Evolutionary conservation across 2,888 invertebrate species (phyloP).

Genomic region (Eumerus sabulonum): DNA sequence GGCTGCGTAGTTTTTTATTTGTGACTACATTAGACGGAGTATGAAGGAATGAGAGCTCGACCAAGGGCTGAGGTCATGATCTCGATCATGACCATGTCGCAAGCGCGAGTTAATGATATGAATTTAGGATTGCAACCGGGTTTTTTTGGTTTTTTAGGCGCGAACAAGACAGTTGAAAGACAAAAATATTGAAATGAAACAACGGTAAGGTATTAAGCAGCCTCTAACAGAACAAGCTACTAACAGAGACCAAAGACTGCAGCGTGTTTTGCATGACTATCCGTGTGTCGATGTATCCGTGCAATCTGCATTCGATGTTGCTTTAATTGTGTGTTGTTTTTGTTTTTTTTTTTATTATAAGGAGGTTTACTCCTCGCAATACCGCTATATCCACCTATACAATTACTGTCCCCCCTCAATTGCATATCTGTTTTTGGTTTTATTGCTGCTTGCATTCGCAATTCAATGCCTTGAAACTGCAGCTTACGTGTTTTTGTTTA

Average conservation of each 20-base stretch:
- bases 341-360: constrained; percentile 9
- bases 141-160: constrained; percentile 10
- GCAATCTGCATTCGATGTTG: constrained; percentile 12
- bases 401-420: constrained; percentile 10
- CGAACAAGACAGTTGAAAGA: not conserved
- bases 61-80: not conserved
- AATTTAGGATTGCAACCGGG: not conserved
- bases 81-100: not conserved
- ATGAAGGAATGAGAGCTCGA: not conserved
- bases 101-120: constrained; percentile 13
- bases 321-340: constrained; percentile 22
- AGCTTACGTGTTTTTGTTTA: constrained; percentile 52
- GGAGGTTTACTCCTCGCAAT: not conserved
- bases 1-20: not conserved
- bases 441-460: constrained; percentile 48
- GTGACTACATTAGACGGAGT: not conserved
- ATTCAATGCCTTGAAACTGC: constrained; percentile 30
- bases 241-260: constrained; percentile 37
- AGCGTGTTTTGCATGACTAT: constrained; percentile 52
- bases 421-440: constrained; percentile 2
- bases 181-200: too few relatives aligned
- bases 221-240: constrained; percentile 15
- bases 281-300: constrained; percentile 32
- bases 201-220: too few relatives aligned
- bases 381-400: constrained; percentile 16